Evolutionary conservation across 1,140 invertebrate species (phyloP).

Genomic region (Apis florea): DNA sequence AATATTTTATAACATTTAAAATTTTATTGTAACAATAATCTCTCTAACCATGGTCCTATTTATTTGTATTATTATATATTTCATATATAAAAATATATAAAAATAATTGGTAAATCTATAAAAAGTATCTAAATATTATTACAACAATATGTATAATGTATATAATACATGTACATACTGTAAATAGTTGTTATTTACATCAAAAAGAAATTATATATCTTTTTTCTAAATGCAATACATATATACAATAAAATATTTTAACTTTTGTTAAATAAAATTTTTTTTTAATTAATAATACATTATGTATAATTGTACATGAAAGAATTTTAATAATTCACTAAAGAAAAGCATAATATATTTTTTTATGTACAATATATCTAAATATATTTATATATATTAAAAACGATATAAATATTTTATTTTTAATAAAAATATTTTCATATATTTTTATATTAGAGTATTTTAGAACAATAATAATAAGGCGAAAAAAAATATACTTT

Average conservation of each 20-base stretch:
- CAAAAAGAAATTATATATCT: neutral
- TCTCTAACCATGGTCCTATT: conserved; percentile 27
- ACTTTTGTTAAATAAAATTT: neutral
- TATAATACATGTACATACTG: conserved; percentile 32
- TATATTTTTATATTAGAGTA: neutral
- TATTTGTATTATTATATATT: neutral
- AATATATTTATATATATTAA: too few species aligned
- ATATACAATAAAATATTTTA: neutral
- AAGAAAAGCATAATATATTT: neutral
- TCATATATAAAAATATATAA: neutral
- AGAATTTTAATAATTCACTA: neutral
- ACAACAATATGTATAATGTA: conserved; percentile 10
- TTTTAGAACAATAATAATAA: neutral
- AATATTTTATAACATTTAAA: neutral
- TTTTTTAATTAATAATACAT: conserved; percentile 20
- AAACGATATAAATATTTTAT: neutral
- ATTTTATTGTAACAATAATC: neutral
- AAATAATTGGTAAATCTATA: neutral
- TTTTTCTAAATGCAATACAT: neutral
- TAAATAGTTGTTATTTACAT: conserved; percentile 10
- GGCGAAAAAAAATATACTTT: neutral
- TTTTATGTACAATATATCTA: neutral
- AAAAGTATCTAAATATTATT: conserved; percentile 1
- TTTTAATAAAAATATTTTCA: too few species aligned
- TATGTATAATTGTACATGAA: neutral